phyloP scores from a whole-genome alignment of 2,888 invertebrate genomes.

The Platerodrilus igneus region DNA sequence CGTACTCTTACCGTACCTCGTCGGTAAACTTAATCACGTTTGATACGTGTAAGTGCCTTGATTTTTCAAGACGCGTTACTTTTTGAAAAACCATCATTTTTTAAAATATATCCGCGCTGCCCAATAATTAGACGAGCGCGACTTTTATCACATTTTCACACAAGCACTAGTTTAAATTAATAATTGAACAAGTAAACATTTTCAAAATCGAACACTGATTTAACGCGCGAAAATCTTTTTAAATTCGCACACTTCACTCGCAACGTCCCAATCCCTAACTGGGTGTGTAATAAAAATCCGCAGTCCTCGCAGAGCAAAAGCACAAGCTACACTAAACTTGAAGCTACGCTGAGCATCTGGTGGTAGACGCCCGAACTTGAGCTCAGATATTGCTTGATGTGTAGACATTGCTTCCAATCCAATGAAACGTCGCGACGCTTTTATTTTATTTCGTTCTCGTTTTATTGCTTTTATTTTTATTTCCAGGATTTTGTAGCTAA shows the following conservation, averaged over 20 bases:
- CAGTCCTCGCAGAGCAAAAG: slow-evolving; percentile 41
- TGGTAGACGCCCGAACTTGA: slow-evolving; percentile 40
- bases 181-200: too few relatives aligned
- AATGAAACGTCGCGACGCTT: slow-evolving; percentile 26
- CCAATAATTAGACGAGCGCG: slow-evolving; percentile 26
- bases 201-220: too few relatives aligned
- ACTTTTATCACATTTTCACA: slow-evolving; percentile 27
- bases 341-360: slow-evolving; percentile 36
- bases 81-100: slow-evolving; percentile 40
- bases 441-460: slow-evolving; percentile 17
- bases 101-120: slow-evolving; percentile 34
- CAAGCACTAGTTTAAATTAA: too few relatives aligned
- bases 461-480: slow-evolving; percentile 13
- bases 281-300: too few relatives aligned
- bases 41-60: slow-evolving; percentile 39
- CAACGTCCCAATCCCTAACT: slow-evolving; percentile 14
- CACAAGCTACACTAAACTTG: slow-evolving; percentile 45
- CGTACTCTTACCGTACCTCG: slow-evolving; percentile 38
- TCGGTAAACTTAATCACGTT: slow-evolving; percentile 37
- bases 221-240: too few relatives aligned
- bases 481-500: too few relatives aligned
- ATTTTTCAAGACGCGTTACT: slow-evolving; percentile 35
- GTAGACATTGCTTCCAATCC: slow-evolving; percentile 31
- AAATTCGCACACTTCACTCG: too few relatives aligned
- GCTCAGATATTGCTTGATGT: slow-evolving; percentile 31